Evolutionary conservation across 2,797 vertebrate genomes (phyloP), one percentile per base, ranked within the genome.

Genomic region (Tauraco hartlaubi): DNA sequence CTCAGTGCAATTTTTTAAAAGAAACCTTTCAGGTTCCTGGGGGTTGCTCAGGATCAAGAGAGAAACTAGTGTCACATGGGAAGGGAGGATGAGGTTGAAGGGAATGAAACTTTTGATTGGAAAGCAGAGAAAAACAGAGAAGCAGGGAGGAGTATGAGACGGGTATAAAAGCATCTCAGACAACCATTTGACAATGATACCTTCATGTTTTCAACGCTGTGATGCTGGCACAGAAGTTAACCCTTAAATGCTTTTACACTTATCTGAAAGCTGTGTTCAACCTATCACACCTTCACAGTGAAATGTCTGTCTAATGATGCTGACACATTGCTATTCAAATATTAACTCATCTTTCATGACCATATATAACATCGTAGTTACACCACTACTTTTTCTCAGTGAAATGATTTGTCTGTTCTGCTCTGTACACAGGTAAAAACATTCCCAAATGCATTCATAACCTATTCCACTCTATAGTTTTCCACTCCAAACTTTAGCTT

Each of bases 11-110:
- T 68, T 31, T 83, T 93, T 91, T 95, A 82, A 66, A 92, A 55
- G 46, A 92, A 88, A 68, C 8, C 28, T 92, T 92, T 84, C 63
- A 71, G 74, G 62, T 61, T 92, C 54, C 75, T 9, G 1, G 72
- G 68, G 49, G 39, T 54, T 94, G 46, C 58, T 94, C 41, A 74
- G 75, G 79, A 96, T 92, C 54, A 92, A 88, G 93, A 93, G 15
- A 88, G 33, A 85, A 94, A 55, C 26, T 59, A 43, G 56, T 64
- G 77, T 80, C 85, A 69, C 85, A 69, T 63, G 78, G 81, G 61
- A 87, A 89, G 51, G 71, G 56, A 83, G 25, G 58, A 94, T 85
- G 84, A 91, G 46, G 59, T 55, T 92, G 85, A 93, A 78, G 62
- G 73, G 43, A 94, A 75, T 1, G 6, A 81, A 92, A 67, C 23